Percentiles rank a stretch among this genome's conserved stretches.
These are phyloP conservation scores for Latrodectus hesperus DNA, from an alignment of 2,888 invertebrate genomes.

Conservation along the genomic window DNA sequence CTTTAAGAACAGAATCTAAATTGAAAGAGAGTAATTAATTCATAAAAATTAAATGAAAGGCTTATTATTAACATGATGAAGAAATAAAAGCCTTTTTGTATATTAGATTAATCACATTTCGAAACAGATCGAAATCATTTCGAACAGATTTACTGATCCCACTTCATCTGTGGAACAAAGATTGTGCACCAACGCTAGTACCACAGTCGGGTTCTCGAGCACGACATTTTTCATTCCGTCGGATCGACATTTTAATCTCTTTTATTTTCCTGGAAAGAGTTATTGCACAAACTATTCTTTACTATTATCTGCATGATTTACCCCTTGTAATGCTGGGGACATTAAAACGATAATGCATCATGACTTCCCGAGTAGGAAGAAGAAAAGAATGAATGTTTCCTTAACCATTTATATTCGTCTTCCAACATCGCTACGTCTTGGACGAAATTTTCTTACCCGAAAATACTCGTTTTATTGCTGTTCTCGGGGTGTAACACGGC, in stretches of 20 bases:
- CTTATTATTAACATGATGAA: too few species aligned
- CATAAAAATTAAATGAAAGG: too few species aligned
- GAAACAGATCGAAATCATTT: too few species aligned
- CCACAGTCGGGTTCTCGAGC: not conserved
- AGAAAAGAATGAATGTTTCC: conserved; percentile 29
- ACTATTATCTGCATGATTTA: conserved; percentile 61
- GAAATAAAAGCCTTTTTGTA: too few species aligned
- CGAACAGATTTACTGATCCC: too few species aligned
- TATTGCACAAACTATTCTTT: conserved; percentile 56
- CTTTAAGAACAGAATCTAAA: too few species aligned
- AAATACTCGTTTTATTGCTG: not conserved
- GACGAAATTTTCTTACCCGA: not conserved
- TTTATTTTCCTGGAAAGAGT: conserved; percentile 10
- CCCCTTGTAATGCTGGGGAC: conserved; percentile 17
- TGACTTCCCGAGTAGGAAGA: not conserved
- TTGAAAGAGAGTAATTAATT: too few species aligned
- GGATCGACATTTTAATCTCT: conserved; percentile 43
- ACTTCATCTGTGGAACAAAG: too few species aligned
- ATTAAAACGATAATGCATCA: conserved; percentile 25
- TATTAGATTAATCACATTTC: too few species aligned
- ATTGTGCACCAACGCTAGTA: too few species aligned
- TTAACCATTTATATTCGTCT: conserved; percentile 44
- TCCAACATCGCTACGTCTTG: not conserved
- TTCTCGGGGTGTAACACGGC: not conserved
- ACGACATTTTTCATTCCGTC: not conserved